Base-by-base conservation (phyloP, 2,113 vertebrate species). In the Pachycephala philippinensis region DNA sequence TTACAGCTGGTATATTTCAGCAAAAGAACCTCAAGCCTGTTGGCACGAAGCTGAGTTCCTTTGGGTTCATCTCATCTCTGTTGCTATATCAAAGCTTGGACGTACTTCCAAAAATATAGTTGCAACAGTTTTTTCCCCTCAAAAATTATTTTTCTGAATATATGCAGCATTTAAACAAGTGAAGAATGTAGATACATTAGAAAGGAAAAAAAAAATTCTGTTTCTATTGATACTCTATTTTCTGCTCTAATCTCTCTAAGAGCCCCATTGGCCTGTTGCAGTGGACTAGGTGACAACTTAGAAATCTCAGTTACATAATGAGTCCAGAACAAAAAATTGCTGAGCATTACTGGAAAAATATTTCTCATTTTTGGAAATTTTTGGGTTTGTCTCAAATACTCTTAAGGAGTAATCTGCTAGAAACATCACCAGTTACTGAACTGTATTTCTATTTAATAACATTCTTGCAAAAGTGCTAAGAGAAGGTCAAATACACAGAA, bases 361-460 rank as follows among this genome's bases (percentile, higher is more conserved):
- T 76, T 77, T 87, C 31, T 74, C 12, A 23, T 45, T 63, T 81
- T 89, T 90, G 30, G 13, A 60, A 84, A 26, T 45, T 7, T 4
- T 69, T 12, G 2, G 8, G 77, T 94, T 95, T 76, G 88, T 80
- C 47, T 95, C 82, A 74, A 70, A 86, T 59, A 81, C 12, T 66
- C 15, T 63, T 69, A 53, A 40, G 35, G 23, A 76, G 28, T 16
- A 91, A 40, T 70, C 47, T 92, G 20, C 28, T 87, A 64, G 40
- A 93, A 92, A 57, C 16, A 15, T 74, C 37, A 42, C 19, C 40
- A 27, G 60, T 60, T 95, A 74, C 74, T 70, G 49, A 74, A 84
- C 37, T 28, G 40, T 90, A 69, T 79, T 93, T 92, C 69, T 56
- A 39, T 83, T 94, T 86, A 23, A 74, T 84, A 92, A 77, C 22